Base-by-base conservation (phyloP, 2,113 vertebrate genomes). In the Holacanthus passer region DNA sequence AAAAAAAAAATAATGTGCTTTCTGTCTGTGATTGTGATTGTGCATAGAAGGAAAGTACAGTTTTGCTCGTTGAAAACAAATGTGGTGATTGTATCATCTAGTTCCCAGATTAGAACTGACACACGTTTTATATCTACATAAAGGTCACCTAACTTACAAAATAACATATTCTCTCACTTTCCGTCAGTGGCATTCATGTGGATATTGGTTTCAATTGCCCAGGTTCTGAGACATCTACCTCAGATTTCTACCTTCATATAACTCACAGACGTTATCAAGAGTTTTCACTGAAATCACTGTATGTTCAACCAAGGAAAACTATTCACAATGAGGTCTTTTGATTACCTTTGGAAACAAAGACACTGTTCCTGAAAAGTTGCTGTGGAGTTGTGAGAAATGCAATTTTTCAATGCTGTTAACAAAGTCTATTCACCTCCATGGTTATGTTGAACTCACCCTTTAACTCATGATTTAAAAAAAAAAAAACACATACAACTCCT, bases 81-180 rank as follows among this genome's bases (percentile, higher is more conserved):
- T 32, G 2, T 3, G 7, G 32, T 5, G 52, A 52, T n/a, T 55
- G 20, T 60, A 24, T 53, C 20, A 5, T 32, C 20, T 10, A 12
- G 35, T 75, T 62, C 7, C 22, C 9, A 63, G 20, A 32, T 43
- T 60, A 43, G 10, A 62, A 67, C 52, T 48, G 8, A 35, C 24
- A 37, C 39, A 43, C 6, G 19, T 77, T 45, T 66, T n/a, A 35
- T 58, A 39, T 69, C 48, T 47, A 31, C 60, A 31, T 52, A 50
- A 56, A 70, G 45, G n/a, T 73, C 68, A 59, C 31, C 5, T 1
- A 73, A 32, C 12, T 19, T 37, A 50, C 19, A 27, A 63, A 77
- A 20, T 41, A 31, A 35, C 37, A 63, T 27, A n/a, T 48, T 64
- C 53, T 48, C 31, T 56, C 16, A 37, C 31, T 16, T 22, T 14